Percentiles rank a stretch among this genome's conserved stretches.
Conservation (phyloP, 2,888 invertebrate species). For the Volucella bombylans region DNA sequence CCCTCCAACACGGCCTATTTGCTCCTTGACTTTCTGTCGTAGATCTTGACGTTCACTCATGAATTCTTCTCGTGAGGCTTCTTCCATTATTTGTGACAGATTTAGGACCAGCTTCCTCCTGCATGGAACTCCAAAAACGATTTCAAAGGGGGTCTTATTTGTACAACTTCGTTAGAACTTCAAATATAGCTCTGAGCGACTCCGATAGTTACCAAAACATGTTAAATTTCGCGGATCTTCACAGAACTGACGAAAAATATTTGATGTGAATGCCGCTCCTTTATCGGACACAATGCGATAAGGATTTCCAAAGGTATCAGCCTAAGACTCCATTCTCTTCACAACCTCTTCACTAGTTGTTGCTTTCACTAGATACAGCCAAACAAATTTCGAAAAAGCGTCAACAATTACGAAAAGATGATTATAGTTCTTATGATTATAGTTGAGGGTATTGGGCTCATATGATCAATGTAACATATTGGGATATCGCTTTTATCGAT, state of each 20-base stretch:
- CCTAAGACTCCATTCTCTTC: not conserved
- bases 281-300: conserved; percentile 7
- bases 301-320: conserved; percentile 13
- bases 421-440: conserved; percentile 5
- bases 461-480: conserved; percentile 49
- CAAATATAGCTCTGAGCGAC: conserved; percentile 78
- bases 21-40: too few relatives aligned
- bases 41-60: too few relatives aligned
- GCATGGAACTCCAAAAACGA: too few relatives aligned
- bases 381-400: not conserved
- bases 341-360: conserved; percentile 2
- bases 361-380: conserved; percentile 10
- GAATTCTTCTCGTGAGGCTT: too few relatives aligned
- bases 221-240: not conserved
- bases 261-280: conserved; percentile 21
- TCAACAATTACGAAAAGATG: not conserved
- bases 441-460: conserved; percentile 77
- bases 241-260: conserved; percentile 5
- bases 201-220: conserved; percentile 47
- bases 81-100: too few relatives aligned
- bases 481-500: conserved; percentile 76
- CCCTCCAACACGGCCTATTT: too few relatives aligned
- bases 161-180: too few relatives aligned
- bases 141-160: too few relatives aligned
- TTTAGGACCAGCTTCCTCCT: too few relatives aligned